Base-by-base conservation (phyloP, 2,888 invertebrate species). In the Mythimna pallens region DNA sequence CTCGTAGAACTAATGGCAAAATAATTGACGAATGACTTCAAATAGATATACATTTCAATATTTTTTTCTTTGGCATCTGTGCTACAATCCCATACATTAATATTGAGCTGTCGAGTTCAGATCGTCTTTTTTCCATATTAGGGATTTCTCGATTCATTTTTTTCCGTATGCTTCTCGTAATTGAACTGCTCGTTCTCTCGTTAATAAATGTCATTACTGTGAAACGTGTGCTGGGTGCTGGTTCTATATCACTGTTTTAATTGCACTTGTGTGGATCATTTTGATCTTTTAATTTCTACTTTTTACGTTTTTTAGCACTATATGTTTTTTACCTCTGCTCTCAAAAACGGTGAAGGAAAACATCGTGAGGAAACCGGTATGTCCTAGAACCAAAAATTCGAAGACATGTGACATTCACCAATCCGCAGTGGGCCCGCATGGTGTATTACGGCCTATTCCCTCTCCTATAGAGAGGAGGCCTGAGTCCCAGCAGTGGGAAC, bases 21-120 rank as follows among this genome's bases (percentile, higher is more conserved):
- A 30, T 76, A 76, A 68, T 68, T 73, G 58, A 73, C n/a, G n/a
- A 76, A 74, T 77, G n/a, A n/a, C 2, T 52, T 58, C 20, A 17
- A 22, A 22, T 5, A 22, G 6, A n/a, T 25, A 25, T 43, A 36
- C 40, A 17, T 43, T 54, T 47, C 12, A 57, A 43, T 7, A n/a
- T 67, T 63, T 61, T 30, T 61, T 70, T 50, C 25, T 43, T 22
- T 34, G 2, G 10, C 30, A n/a, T 14, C 80, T 4, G 10, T 6
- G 17, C 14, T 43, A 54, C 59, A 55, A 52, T 17, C 10, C 55
- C 43, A 22, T 62, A 17, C 61, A 79, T 79, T 79, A 79, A 76
- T 76, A 30, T 43, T 36, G 34, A 47, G 43, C 61, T 22, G 12
- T 54, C 43, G 14, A 52, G 36, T 9, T 61, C 10, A 0, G 20